These are phyloP conservation scores for Picus viridis DNA, from an alignment of 2,797 vertebrate species.

Conservation along the genomic window DNA sequence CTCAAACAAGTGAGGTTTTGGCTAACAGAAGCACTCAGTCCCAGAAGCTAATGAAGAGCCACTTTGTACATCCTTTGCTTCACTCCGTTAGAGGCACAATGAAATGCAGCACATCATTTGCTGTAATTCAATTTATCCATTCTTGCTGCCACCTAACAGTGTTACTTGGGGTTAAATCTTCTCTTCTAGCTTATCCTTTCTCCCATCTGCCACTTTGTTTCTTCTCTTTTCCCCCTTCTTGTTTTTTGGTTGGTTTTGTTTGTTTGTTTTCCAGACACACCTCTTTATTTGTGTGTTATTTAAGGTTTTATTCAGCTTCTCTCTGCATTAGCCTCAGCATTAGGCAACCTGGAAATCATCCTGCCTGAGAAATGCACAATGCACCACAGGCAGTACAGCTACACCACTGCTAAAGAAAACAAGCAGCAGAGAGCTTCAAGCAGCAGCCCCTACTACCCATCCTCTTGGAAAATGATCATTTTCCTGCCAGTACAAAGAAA, in stretches of 20 bases:
- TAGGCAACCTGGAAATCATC: background rate
- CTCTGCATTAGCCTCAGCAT: background rate
- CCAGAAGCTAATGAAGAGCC: background rate
- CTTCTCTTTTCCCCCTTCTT: background rate
- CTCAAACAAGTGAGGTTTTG: background rate
- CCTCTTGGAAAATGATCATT: background rate
- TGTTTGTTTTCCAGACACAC: background rate
- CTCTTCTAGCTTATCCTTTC: background rate
- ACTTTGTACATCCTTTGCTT: background rate
- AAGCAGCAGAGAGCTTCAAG: background rate
- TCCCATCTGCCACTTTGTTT: background rate
- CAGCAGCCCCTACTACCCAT: background rate
- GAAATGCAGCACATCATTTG: background rate
- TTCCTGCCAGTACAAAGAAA: background rate
- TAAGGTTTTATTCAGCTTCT: background rate
- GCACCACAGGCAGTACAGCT: accelerated
- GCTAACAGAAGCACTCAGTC: accelerated
- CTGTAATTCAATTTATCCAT: background rate
- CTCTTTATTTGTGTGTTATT: background rate
- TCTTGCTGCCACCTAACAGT: background rate
- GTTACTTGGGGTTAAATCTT: background rate
- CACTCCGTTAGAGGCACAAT: background rate
- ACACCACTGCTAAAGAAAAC: background rate
- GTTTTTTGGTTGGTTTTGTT: background rate
- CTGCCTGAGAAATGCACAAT: background rate